Base-by-base conservation (phyloP, 92 coral and sea anemone species). In the Porites cylindrica region DNA sequence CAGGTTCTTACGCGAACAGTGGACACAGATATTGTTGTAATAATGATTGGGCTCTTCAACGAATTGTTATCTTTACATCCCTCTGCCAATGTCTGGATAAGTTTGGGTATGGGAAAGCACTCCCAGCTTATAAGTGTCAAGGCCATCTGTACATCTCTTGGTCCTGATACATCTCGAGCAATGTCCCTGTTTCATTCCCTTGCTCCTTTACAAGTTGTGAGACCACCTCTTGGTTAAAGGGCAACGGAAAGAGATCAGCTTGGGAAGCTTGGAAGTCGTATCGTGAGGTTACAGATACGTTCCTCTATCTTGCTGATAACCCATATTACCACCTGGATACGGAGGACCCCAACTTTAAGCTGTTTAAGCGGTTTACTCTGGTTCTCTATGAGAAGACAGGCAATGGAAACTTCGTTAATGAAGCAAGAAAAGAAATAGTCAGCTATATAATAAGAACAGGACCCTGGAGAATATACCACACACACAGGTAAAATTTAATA, bases 151-250 rank as follows among this genome's bases (percentile, higher is more conserved):
- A 1, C 63, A 59, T 17, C 6, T 59, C 63, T 59, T 17, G 63
- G 63, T 59, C 63, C 63, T 59, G 63, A 59, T 3, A 59, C 63
- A 59, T 59, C 63, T 59, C 14, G 18, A 59, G 63, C 17, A 59
- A 59, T 59, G 63, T 9, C 63, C 6, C 17, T 9, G 13, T 11
- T 59, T 59, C 63, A 11, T 11, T 74, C 73, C n/a, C 65, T 88
- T 53, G 68, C 52, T 74, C 73, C n/a, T 75, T 88, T 53, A 75
- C 52, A 67, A 83, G 82, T 51, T 66, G 77, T 59, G 54, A 85
- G 68, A 76, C 83, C 6, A 76, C 77, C 54, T 85, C 83, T 24
- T 65, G 75, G 16, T 89, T 89, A 75, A 61, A 17, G 29, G 86
- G 89, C 80, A 61, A 17, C 19, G 86, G 89, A 4, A 82, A 82